Evolutionary conservation across 1,140 invertebrate genomes (phyloP).

Genomic region (Yoshiicerus persimilis): DNA sequence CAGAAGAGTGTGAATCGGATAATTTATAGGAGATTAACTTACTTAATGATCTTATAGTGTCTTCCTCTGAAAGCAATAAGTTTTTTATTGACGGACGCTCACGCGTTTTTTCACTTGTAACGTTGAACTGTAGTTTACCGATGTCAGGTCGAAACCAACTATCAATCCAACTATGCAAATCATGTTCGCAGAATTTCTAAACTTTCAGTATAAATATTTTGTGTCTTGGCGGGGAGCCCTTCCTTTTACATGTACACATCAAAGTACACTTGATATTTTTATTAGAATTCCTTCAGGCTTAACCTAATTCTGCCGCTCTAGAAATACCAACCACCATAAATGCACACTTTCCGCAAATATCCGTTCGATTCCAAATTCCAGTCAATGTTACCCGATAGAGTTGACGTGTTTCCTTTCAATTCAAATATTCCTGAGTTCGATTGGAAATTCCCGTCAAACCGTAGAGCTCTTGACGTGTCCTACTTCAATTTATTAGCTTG

Average conservation of each 20-base stretch:
- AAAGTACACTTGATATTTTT: background rate
- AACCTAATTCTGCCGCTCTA: background rate
- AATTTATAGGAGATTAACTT: slow-evolving; percentile 15
- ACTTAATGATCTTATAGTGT: slow-evolving; percentile 14
- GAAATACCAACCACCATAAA: no score
- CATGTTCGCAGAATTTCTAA: background rate
- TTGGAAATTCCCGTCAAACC: no score
- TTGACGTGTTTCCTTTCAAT: no score
- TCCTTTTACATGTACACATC: background rate
- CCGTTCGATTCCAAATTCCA: no score
- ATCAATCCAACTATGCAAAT: background rate
- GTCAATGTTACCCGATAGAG: no score
- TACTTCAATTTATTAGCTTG: no score
- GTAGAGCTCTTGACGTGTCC: no score
- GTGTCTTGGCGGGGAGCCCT: background rate
- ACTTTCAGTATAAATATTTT: background rate
- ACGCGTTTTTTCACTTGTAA: slow-evolving; percentile 11
- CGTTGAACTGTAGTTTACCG: background rate
- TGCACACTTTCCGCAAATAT: no score
- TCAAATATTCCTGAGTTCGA: no score
- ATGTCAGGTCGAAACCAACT: background rate
- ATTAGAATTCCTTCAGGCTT: background rate
- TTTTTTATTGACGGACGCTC: slow-evolving; percentile 1
- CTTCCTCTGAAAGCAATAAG: slow-evolving; percentile 19
- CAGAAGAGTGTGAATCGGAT: background rate